Evolutionary conservation across 2,797 vertebrate genomes (phyloP).

Genomic region (Botia almorhae): DNA sequence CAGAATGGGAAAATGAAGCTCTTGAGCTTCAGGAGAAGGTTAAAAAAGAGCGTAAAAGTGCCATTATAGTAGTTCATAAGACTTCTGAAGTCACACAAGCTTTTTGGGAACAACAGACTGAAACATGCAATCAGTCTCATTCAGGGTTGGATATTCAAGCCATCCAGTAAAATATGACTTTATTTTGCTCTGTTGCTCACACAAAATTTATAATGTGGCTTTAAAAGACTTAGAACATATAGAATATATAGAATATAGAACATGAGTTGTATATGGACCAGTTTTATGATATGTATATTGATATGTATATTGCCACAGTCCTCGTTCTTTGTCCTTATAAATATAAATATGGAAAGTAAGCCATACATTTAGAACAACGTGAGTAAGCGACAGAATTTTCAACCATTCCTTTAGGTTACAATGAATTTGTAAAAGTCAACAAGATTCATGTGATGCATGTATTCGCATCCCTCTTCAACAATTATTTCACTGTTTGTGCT

Average conservation of each 20-base stretch:
- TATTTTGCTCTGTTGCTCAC: background rate
- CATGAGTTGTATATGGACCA: background rate
- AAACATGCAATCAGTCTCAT: no score
- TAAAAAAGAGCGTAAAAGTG: background rate
- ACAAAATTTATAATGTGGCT: background rate
- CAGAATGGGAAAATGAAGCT: background rate
- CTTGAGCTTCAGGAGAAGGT: background rate
- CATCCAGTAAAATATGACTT: background rate
- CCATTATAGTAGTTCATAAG: background rate
- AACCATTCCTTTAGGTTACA: background rate
- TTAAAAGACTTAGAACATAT: background rate
- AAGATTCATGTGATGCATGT: conserved; percentile 34
- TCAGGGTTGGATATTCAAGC: background rate
- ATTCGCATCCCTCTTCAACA: conserved; percentile 68
- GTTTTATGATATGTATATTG: no score
- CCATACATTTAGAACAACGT: background rate
- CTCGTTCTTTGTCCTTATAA: no score
- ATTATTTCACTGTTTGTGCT: conserved; percentile 59
- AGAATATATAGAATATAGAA: background rate
- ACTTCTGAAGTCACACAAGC: background rate
- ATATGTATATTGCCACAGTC: no score
- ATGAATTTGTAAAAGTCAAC: background rate
- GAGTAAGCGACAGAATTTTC: background rate
- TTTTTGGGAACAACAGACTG: background rate
- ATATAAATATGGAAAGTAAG: background rate